A percentile compares a stretch with the other conserved stretches of the same genome.
Conservation (phyloP, 64 coral and sea anemone genomes). For the Pocillopora verrucosa region DNA sequence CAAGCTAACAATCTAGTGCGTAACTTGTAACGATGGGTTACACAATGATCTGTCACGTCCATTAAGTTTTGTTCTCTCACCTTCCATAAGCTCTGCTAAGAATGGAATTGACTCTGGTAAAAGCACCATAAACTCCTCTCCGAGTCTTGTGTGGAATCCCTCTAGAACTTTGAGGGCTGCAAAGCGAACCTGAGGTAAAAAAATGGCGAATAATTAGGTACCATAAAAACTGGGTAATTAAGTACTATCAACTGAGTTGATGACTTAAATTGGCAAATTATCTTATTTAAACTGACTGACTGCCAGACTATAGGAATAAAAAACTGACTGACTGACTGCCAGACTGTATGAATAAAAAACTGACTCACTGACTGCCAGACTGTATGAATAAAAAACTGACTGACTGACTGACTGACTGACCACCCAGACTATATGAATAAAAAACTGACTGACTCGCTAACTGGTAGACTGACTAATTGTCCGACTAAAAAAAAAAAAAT, state of each 20-base stretch:
- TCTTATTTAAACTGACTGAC: neutral
- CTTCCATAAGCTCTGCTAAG: constrained; percentile 98
- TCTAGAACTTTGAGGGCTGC: constrained; percentile 89
- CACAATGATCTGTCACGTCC: neutral
- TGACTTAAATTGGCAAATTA: too few species aligned
- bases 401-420: too few species aligned
- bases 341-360: too few species aligned
- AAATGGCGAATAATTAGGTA: neutral
- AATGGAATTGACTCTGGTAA: constrained; percentile 91
- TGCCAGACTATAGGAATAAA: too few species aligned
- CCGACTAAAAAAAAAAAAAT: too few species aligned
- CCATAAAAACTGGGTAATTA: neutral
- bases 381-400: too few species aligned
- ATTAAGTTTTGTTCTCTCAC: constrained; percentile 5
- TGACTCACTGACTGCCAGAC: neutral
- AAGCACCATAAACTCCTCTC: constrained; percentile 87
- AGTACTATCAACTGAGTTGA: too few species aligned
- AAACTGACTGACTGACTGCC: neutral
- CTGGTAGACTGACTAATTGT: too few species aligned
- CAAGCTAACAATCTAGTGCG: too few species aligned
- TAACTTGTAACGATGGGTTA: too few species aligned
- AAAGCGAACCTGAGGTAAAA: constrained; percentile 63
- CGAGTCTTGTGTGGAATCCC: constrained; percentile 73
- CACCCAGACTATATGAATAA: too few species aligned
- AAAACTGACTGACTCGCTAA: too few species aligned